A percentile compares a stretch with the other conserved stretches of the same genome.
These are phyloP conservation scores for Ephestia elutella DNA, from an alignment of 1,140 invertebrate species.

Conservation along the genomic window DNA sequence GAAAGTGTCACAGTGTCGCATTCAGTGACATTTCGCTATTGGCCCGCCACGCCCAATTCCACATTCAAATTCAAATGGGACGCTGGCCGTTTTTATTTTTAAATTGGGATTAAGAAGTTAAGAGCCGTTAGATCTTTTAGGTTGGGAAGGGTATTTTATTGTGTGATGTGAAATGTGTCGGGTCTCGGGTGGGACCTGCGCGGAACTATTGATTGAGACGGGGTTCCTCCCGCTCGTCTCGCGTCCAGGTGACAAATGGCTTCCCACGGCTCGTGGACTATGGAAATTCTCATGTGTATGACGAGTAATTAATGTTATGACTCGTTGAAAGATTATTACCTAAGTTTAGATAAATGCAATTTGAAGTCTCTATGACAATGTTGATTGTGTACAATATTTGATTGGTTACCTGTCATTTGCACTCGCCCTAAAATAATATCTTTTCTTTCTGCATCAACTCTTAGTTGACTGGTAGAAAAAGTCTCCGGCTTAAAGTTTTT, in stretches of 20 bases:
- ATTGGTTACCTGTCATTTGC: too few species aligned
- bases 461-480: too few species aligned
- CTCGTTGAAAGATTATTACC: neutral
- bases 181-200: slow-evolving; percentile 36
- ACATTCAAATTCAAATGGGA: slow-evolving; percentile 34
- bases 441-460: too few species aligned
- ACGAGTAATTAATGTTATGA: neutral
- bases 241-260: slow-evolving; percentile 40
- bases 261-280: neutral
- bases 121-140: too few species aligned
- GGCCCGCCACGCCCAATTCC: slow-evolving; percentile 51
- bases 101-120: neutral
- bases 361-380: too few species aligned
- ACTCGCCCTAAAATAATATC: too few species aligned
- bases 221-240: slow-evolving; percentile 37
- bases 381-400: too few species aligned
- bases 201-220: slow-evolving; percentile 60
- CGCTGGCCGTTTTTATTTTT: neutral
- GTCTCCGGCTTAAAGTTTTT: too few species aligned
- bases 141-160: neutral
- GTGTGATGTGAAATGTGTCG: slow-evolving; percentile 17
- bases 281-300: slow-evolving; percentile 5
- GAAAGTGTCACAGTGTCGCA: slow-evolving; percentile 63
- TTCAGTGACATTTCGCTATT: slow-evolving; percentile 51
- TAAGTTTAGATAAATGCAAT: neutral